Conservation (phyloP, 2,113 vertebrate genomes). For the Alethe diademata region DNA sequence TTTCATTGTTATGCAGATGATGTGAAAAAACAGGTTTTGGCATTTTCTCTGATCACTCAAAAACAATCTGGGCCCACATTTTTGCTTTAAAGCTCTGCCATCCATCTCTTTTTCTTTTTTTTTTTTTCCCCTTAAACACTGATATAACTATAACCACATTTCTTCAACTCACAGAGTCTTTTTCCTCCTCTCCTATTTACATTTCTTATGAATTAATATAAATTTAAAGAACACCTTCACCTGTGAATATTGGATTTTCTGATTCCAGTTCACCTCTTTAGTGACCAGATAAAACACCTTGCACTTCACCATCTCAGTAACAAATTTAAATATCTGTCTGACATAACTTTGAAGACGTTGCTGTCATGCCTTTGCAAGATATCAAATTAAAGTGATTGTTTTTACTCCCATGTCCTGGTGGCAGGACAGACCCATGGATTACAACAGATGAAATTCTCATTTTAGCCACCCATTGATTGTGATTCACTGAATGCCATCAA, state of each 20-base stretch:
- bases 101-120: background rate
- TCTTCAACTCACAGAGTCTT: background rate
- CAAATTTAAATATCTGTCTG: background rate
- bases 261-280: background rate
- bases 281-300: background rate
- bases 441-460: background rate
- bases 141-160: background rate
- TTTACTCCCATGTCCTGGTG: background rate
- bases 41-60: constrained; percentile 4
- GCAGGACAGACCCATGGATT: background rate
- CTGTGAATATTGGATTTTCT: background rate
- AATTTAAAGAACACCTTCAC: background rate
- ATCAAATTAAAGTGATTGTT: background rate
- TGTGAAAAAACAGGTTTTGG: background rate
- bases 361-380: background rate
- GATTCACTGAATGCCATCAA: background rate
- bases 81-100: constrained; percentile 28
- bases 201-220: background rate
- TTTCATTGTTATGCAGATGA: constrained; percentile 25
- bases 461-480: background rate
- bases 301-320: background rate
- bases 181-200: background rate
- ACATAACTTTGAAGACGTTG: background rate
- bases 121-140: background rate
- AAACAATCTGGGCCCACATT: background rate